Conservation (phyloP, 2,113 vertebrate genomes). For the Hyaena hyaena region DNA sequence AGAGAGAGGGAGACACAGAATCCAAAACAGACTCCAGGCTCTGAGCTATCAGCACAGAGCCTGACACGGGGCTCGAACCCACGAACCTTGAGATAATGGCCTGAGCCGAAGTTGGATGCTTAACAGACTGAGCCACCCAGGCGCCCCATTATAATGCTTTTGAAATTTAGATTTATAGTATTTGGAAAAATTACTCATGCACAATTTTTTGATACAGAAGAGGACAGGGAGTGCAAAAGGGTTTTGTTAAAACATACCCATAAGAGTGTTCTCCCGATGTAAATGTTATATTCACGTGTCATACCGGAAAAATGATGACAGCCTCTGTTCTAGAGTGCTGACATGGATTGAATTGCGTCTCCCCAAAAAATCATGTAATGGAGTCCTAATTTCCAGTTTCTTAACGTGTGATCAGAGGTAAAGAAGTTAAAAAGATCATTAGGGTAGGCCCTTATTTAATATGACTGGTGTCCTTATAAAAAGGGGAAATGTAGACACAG, state of each 20-base stretch:
- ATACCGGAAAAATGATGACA: not conserved
- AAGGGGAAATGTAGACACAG: not conserved
- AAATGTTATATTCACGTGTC: not conserved
- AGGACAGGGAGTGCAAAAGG: not conserved
- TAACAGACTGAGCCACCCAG: too few relatives aligned
- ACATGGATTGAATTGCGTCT: not conserved
- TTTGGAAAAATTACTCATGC: not conserved
- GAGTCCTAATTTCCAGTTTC: not conserved
- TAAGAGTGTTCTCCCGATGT: not conserved
- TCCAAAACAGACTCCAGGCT: too few relatives aligned
- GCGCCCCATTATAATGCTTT: not conserved
- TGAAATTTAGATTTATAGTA: not conserved
- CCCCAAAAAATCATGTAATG: not conserved
- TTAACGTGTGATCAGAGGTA: not conserved
- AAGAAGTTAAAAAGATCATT: not conserved
- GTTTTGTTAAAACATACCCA: not conserved
- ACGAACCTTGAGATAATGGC: too few relatives aligned
- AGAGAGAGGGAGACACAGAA: too few relatives aligned
- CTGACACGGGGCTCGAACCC: too few relatives aligned
- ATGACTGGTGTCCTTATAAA: not conserved
- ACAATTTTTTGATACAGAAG: not conserved
- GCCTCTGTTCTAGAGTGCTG: not conserved
- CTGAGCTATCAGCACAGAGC: too few relatives aligned
- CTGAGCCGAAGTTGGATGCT: too few relatives aligned
- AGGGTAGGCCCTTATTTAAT: not conserved